phyloP scores from a whole-genome alignment of 2,797 vertebrate genomes.

The Typhlichthys eigenmanni region DNA sequence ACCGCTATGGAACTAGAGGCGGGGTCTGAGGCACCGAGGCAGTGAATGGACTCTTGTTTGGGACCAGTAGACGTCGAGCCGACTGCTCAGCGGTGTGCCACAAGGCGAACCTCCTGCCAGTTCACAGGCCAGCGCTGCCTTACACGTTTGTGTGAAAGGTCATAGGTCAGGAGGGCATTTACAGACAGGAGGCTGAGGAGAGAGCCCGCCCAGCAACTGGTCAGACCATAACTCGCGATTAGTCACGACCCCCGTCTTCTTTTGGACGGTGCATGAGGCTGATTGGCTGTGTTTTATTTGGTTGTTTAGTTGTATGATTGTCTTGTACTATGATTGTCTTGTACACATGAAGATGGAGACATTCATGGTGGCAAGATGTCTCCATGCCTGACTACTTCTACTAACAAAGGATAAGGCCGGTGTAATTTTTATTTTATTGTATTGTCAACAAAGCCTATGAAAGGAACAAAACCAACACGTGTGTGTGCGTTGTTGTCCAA shows the following conservation, averaged over 20 bases:
- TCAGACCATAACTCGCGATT: constrained; percentile 18
- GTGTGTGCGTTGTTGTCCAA: background rate
- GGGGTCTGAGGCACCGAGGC: constrained; percentile 7
- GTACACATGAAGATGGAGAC: constrained; percentile 46
- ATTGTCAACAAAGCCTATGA: no score
- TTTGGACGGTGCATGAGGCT: constrained; percentile 15
- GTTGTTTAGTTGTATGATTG: constrained; percentile 47
- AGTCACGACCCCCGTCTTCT: constrained; percentile 16
- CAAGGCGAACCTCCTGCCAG: constrained; percentile 35
- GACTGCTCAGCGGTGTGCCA: constrained; percentile 1
- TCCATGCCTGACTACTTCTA: constrained; percentile 46
- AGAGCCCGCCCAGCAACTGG: constrained; percentile 22
- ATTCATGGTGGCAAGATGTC: constrained; percentile 42
- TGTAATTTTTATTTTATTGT: no score
- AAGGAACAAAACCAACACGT: background rate
- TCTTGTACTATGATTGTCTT: constrained; percentile 48
- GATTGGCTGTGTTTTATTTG: constrained; percentile 63
- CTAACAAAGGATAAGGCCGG: constrained; percentile 37
- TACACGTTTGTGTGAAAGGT: constrained; percentile 51
- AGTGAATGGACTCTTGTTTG: background rate
- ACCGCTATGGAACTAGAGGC: constrained; percentile 17
- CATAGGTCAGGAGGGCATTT: constrained; percentile 4
- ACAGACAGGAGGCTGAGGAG: constrained; percentile 13
- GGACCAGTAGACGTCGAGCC: no score
- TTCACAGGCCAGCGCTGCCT: constrained; percentile 20